Evolutionary conservation across 2,797 vertebrate genomes (phyloP).

Genomic region (Ctenosaura bakeri): DNA sequence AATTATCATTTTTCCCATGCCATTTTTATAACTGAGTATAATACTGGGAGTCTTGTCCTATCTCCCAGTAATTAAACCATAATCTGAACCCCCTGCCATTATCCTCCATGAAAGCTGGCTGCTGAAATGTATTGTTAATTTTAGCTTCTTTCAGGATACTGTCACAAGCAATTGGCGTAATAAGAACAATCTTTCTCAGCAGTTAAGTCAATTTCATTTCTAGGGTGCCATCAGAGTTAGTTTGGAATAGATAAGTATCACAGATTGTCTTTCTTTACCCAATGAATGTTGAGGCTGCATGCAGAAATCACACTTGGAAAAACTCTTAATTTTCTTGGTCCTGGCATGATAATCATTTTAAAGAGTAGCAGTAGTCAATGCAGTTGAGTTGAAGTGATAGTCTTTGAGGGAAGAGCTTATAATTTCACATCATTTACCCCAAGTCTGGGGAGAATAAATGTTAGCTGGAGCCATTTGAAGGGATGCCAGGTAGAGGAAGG

Average conservation of each 20-base stretch:
- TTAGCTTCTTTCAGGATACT: slow-evolving; percentile 23
- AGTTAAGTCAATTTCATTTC: slow-evolving; percentile 51
- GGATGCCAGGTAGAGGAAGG: too few species aligned
- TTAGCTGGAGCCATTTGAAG: slow-evolving; percentile 33
- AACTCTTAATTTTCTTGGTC: slow-evolving; percentile 47
- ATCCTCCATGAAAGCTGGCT: slow-evolving; percentile 11
- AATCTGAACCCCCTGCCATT: slow-evolving; percentile 7
- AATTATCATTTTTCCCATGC: background rate
- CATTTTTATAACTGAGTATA: background rate
- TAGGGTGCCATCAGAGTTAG: slow-evolving; percentile 17
- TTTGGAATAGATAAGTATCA: slow-evolving; percentile 42
- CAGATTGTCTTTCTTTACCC: slow-evolving; percentile 34
- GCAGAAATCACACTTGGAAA: slow-evolving; percentile 49
- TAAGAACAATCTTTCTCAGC: slow-evolving; percentile 39
- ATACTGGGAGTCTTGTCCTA: background rate
- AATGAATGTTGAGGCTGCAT: slow-evolving; percentile 31
- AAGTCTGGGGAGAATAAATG: background rate
- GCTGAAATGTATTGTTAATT: slow-evolving; percentile 7
- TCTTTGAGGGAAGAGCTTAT: slow-evolving; percentile 36
- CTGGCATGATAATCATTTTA: slow-evolving; percentile 47
- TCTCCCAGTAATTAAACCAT: fast-evolving
- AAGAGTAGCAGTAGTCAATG: slow-evolving; percentile 16
- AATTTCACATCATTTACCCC: slow-evolving; percentile 10
- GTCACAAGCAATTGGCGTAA: slow-evolving; percentile 10
- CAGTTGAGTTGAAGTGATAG: slow-evolving; percentile 39